Base-by-base conservation (phyloP, 2,888 invertebrate genomes). In the Junonia oenone region DNA sequence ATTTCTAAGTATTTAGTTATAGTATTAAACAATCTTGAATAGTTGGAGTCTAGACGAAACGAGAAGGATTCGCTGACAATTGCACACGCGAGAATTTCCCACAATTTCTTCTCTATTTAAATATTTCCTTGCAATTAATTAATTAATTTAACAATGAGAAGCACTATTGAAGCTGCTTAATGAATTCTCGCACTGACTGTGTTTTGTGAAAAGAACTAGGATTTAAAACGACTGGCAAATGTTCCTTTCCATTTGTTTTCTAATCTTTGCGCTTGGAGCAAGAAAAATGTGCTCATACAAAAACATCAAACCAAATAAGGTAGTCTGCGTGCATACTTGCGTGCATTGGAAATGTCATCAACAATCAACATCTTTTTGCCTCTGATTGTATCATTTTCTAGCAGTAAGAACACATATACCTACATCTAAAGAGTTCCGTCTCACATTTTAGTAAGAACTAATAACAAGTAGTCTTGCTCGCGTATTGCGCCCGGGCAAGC, bases 71-170 rank as follows among this genome's bases (percentile, higher is more conserved):
- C 72, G 69, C 74, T 78, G 73, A 73, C 83, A 79, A 83, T 83
- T 77, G 78, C 75, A 74, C 75, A 68, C 68, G 69, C 62, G 68
- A 71, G 75, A 78, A 70, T 72, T 68, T 69, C 64, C 66, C 66
- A 62, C 67, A 67, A 69, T 68, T 77, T 72, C 73, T 75, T 75
- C 76, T 59, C 63, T 75, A 78, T 85, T 85, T 82, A 84, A 85
- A 84, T 84, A 85, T 85, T 87, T 86, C 83, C 81, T 80, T 70
- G 73, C 83, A 83, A 85, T 85, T 84, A 84, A 83, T 82, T 83
- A 83, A 83, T 84, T 85, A 77, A 81, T 75, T 43, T 43, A 43
- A 26, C 22, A 43, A 43, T 22, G 43, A 43, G 43, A 43, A 43
- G 26, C 43, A 13, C 26, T 43, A 22, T 43, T 13, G 43, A 43